Evolutionary conservation across 2,797 vertebrate genomes (phyloP), one percentile per base, ranked within the genome.

Genomic region (Monodelphis domestica): DNA sequence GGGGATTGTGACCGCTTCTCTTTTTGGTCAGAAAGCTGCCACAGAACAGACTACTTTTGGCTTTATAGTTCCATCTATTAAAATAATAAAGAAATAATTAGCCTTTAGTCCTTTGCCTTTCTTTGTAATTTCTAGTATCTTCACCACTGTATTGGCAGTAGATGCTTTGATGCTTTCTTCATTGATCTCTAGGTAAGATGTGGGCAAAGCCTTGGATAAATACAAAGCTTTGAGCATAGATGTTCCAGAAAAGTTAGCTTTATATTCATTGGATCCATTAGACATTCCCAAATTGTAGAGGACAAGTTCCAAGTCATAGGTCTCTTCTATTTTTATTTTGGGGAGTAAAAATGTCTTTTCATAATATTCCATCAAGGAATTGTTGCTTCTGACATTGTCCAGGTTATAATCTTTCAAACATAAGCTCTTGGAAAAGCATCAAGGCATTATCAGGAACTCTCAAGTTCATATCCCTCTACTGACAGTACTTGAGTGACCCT

Each of bases 41-140:
- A 0, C 98, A 99, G 95, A 99, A 99, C 92, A 99, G 97, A 90
- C 99, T 93, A 94, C 95, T 99, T 15, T 21, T 93, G 90, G 98
- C 98, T 93, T 96, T 94, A 70, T 98, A 99, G 87, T 99, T 99
- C 33, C 98, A 96, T n/a, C n/a, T n/a, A n/a, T n/a, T n/a, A 99
- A 99, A 98, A 99, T 99, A 38, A 99, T 98, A 98, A 99, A 99
- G 1, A 99, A 99, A 95, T 99, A 99, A 96, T 99, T 98, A 0
- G 98, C 99, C 6, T 95, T 97, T 91, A 99, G 99, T 0, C 30
- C 21, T 0, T 51, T 57, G 33, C 53, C 33, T 0, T 50, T 33
- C 38, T 7, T 12, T 5, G 96, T 52, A 30, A 98, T 98, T 4
- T 98, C 97, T 90, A 98, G 0, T 54, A 94, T 97, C 98, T 98